A percentile compares a stretch with the other conserved stretches of the same genome.
Evolutionary conservation across 2,888 invertebrate species (phyloP).

Genomic region (Pristionchus entomophagus): DNA sequence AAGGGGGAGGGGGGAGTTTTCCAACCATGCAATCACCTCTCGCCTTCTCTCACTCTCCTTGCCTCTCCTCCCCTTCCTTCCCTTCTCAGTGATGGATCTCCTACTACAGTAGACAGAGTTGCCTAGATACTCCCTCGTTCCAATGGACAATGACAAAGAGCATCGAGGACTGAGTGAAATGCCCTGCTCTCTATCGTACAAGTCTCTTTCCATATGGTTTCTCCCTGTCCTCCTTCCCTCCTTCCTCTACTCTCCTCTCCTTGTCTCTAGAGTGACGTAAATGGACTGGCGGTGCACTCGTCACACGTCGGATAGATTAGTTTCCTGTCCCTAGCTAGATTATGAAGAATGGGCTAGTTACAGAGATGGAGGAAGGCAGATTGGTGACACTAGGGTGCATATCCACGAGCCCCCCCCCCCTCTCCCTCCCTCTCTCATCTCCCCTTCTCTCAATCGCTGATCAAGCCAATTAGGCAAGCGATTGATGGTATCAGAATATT

Average conservation of each 20-base stretch:
- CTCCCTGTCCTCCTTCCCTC: background rate
- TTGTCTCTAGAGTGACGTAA: background rate
- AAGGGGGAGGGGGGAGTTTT: background rate
- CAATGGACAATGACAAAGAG: background rate
- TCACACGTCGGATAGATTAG: slow-evolving; percentile 5
- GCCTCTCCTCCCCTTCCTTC: too few relatives aligned
- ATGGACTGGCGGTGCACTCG: background rate
- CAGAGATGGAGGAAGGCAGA: background rate
- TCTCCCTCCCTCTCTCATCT: too few relatives aligned
- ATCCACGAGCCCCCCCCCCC: too few relatives aligned
- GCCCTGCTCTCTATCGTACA: background rate
- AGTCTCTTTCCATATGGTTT: background rate
- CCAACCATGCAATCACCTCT: slow-evolving; percentile 12
- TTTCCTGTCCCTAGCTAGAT: slow-evolving; percentile 27
- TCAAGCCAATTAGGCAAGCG: background rate
- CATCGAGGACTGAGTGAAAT: too few relatives aligned
- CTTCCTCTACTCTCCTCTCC: background rate
- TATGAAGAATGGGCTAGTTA: slow-evolving; percentile 39
- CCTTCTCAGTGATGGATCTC: background rate
- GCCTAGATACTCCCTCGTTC: background rate
- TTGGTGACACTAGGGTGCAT: background rate
- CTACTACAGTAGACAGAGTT: slow-evolving; percentile 6
- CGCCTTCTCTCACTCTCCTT: background rate
- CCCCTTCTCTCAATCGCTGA: background rate
- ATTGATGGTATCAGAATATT: slow-evolving; percentile 18